Conservation (phyloP, 2,113 vertebrate genomes). For the Vireo altiloquus region DNA sequence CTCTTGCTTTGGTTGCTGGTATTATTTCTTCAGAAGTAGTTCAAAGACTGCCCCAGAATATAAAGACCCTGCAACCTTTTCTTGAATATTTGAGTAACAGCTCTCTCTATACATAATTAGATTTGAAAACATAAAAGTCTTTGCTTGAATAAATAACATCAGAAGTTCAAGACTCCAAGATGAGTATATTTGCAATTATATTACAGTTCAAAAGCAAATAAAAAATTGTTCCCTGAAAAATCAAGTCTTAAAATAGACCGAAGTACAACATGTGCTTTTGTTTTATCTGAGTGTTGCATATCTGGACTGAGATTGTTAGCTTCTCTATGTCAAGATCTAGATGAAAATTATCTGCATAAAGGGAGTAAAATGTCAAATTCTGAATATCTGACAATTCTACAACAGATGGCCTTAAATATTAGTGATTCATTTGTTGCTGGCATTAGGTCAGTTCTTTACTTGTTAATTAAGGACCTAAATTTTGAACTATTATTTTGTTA, state of each 20-base stretch:
- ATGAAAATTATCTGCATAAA: constrained; percentile 2
- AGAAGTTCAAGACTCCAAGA: background rate
- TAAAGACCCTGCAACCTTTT: background rate
- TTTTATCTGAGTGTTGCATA: background rate
- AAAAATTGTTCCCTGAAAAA: background rate
- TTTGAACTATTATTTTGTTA: constrained; percentile 28
- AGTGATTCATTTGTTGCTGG: constrained; percentile 42
- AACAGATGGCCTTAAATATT: constrained; percentile 54
- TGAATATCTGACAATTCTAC: constrained; percentile 21
- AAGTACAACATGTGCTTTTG: background rate
- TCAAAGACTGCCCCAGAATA: background rate
- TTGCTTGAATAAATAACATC: constrained; percentile 13
- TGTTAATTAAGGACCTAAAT: constrained; percentile 39
- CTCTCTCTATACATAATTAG: background rate
- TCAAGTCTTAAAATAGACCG: constrained; percentile 1
- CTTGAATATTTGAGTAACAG: background rate
- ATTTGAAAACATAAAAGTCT: constrained; percentile 4
- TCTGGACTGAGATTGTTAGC: background rate
- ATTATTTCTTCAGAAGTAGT: background rate
- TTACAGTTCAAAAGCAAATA: background rate
- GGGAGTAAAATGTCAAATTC: constrained; percentile 31
- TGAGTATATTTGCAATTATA: background rate
- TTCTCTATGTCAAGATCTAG: background rate
- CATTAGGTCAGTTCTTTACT: constrained; percentile 40
- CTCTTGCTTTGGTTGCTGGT: background rate